Conservation (phyloP, 2,113 vertebrate genomes). For the Macaca mulatta region DNA sequence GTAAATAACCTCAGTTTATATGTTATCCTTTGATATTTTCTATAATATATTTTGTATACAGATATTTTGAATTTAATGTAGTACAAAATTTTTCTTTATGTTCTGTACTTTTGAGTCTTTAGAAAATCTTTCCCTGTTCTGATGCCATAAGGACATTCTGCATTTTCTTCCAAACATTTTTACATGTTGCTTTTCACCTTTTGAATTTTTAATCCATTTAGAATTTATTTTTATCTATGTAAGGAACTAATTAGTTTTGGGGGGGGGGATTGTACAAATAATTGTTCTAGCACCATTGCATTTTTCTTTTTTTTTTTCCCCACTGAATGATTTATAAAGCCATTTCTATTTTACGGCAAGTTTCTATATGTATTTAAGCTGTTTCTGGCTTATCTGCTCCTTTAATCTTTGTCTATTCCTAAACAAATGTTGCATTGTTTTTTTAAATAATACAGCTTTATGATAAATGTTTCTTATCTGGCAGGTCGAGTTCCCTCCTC, state of each 20-base stretch:
- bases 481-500: not conserved
- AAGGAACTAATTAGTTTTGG: not conserved
- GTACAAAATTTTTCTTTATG: not conserved
- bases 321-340: not conserved
- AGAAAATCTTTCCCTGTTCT: not conserved
- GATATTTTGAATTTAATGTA: not conserved
- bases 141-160: not conserved
- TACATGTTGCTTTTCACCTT: not conserved
- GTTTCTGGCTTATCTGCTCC: not conserved
- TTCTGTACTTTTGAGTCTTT: not conserved
- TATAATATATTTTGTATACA: not conserved
- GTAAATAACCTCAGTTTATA: not conserved
- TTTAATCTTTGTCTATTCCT: constrained; percentile 13
- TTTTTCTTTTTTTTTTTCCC: not conserved
- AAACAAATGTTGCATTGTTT: not conserved
- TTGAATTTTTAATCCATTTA: not conserved
- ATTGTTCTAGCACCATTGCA: not conserved
- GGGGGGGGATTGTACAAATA: not conserved
- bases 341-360: constrained; percentile 35
- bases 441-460: not conserved
- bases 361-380: not conserved
- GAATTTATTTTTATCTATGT: constrained; percentile 21
- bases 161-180: not conserved
- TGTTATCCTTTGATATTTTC: not conserved
- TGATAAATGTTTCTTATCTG: constrained; percentile 14